Conservation (phyloP, 2,113 vertebrate species). For the Cariama cristata region DNA sequence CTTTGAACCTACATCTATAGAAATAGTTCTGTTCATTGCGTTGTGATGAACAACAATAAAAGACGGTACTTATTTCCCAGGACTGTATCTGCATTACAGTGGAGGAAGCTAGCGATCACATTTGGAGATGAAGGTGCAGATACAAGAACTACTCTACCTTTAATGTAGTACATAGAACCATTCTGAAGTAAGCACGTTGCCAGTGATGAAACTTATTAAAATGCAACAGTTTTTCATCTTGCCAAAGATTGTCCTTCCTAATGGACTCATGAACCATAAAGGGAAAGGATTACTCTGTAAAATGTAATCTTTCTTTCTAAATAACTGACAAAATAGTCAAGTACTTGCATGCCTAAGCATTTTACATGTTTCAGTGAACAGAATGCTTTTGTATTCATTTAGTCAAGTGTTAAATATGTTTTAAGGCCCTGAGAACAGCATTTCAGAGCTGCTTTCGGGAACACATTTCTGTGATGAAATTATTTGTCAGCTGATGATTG, state of each 20-base stretch:
- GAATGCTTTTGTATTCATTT: slow-evolving; percentile 66
- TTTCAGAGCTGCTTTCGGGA: slow-evolving; percentile 49
- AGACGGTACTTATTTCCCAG: not conserved
- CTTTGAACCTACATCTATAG: not conserved
- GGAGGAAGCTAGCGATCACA: not conserved
- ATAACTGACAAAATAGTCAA: slow-evolving; percentile 12
- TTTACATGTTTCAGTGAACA: slow-evolving; percentile 59
- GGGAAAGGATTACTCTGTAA: slow-evolving; percentile 18
- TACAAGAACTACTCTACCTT: not conserved
- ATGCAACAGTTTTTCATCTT: not conserved
- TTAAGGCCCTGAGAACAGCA: slow-evolving; percentile 49
- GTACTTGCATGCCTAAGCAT: slow-evolving; percentile 54
- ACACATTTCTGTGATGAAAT: slow-evolving; percentile 58
- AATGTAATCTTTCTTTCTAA: slow-evolving; percentile 39
- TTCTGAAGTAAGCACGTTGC: not conserved
- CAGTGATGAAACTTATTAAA: not conserved
- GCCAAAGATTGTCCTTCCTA: not conserved
- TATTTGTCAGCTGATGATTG: slow-evolving; percentile 48
- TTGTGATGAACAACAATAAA: not conserved
- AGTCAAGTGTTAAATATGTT: slow-evolving; percentile 68
- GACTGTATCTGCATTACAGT: not conserved
- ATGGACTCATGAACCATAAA: not conserved
- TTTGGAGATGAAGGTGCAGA: not conserved
- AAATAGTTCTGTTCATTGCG: not conserved
- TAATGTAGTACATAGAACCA: not conserved